These are phyloP conservation scores for Brachymystax lenok DNA, from an alignment of 2,797 vertebrate genomes.

Conservation along the genomic window DNA sequence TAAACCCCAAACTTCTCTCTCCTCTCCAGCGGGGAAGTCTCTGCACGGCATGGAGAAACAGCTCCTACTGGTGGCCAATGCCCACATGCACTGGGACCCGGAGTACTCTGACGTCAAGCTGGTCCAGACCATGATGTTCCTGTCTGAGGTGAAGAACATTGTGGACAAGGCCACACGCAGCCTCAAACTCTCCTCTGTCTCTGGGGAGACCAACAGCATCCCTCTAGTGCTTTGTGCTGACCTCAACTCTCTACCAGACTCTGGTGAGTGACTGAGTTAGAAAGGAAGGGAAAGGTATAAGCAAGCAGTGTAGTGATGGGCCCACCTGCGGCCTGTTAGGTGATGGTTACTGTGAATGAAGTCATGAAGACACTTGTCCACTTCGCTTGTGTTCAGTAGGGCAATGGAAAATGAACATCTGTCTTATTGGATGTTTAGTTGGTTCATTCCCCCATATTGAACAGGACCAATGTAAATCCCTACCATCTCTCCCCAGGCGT, in stretches of 20 bases:
- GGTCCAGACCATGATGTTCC: constrained; percentile 99
- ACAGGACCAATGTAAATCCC: not conserved
- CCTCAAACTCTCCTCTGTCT: constrained; percentile 85
- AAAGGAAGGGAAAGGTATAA: not conserved
- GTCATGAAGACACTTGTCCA: too few species aligned
- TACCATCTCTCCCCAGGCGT: constrained; percentile 77
- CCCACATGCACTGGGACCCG: constrained; percentile 99
- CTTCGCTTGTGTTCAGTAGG: not conserved
- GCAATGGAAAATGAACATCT: not conserved
- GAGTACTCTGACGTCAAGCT: constrained; percentile 97
- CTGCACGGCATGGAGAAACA: constrained; percentile 93
- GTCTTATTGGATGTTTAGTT: not conserved
- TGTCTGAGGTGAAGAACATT: constrained; percentile 97
- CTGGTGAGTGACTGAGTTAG: constrained; percentile 79
- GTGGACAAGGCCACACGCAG: constrained; percentile 95
- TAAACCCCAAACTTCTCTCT: not conserved
- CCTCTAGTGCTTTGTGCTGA: constrained; percentile 96
- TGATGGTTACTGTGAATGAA: not conserved
- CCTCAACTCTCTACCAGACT: constrained; percentile 97
- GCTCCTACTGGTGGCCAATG: constrained; percentile 93
- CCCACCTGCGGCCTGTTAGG: not conserved
- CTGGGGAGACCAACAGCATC: constrained; percentile 91
- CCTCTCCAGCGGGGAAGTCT: constrained; percentile 85
- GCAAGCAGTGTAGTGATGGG: not conserved
- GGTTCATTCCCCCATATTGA: not conserved